Conservation (phyloP, 2,888 invertebrate genomes). For the Falcaria lacertinaria region DNA sequence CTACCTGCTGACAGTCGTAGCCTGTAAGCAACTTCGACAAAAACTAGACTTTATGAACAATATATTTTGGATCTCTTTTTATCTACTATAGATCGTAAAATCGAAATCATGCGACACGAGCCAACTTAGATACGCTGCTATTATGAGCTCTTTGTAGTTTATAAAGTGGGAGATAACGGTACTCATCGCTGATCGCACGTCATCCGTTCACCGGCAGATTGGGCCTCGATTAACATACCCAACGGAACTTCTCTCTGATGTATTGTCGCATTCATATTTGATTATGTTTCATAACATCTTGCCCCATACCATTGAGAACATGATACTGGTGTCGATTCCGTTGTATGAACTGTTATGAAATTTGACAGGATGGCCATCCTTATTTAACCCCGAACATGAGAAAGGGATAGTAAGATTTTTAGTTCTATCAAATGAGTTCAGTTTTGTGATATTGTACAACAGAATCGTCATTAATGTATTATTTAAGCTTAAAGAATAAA, state of each 20-base stretch:
- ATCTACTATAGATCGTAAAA: neutral
- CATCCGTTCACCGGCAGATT: slow-evolving; percentile 5
- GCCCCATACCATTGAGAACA: too few species aligned
- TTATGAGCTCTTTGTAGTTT: neutral
- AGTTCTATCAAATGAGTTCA: too few species aligned
- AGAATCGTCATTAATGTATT: too few species aligned
- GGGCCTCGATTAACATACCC: slow-evolving; percentile 28
- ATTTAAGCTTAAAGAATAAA: too few species aligned
- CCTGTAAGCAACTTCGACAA: too few species aligned
- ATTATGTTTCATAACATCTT: slow-evolving; percentile 1
- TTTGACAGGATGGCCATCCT: too few species aligned
- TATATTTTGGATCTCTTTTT: neutral
- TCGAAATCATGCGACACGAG: neutral
- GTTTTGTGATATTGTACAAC: too few species aligned
- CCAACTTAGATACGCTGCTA: neutral
- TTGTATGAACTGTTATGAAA: too few species aligned
- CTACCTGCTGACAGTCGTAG: too few species aligned
- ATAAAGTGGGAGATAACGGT: slow-evolving; percentile 8
- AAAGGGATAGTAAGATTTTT: too few species aligned
- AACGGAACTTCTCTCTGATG: slow-evolving; percentile 25
- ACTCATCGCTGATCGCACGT: slow-evolving; percentile 9
- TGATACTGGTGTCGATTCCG: too few species aligned
- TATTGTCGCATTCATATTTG: slow-evolving; percentile 15
- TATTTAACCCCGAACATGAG: too few species aligned
- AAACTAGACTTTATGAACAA: neutral